Base-by-base conservation (phyloP, 2,797 vertebrate genomes). In the Syngnathus rostellatus region DNA sequence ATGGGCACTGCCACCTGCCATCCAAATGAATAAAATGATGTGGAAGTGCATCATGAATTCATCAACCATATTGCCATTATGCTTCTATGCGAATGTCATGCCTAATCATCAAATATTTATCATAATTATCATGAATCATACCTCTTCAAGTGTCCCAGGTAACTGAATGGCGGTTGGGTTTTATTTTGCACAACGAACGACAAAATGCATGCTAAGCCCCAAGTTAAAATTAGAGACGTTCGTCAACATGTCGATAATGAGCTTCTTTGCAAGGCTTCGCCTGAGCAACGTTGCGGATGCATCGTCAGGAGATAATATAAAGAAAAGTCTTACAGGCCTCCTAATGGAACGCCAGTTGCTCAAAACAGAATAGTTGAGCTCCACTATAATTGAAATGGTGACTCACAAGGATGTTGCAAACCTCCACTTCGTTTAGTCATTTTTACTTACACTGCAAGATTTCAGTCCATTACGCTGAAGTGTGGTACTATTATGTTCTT, bases 1-100 rank as follows among this genome's bases (percentile, higher is more conserved):
- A 60, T 41, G 58, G 40, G 11, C 60, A 21, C 39, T 14, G 40
- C 40, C 60, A 62, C 60, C 60, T 62, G 60, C 40, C 60, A 45
- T 14, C 37, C 16, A 43, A 61, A 43, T 61, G n/a, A 57, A 38
- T 37, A 16, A 31, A 31, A 57, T 57, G 55, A 37, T 57, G 25
- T 57, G 14, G 8, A 5, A 11, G 39, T 41, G 39, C n/a, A 37
- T 61, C 59, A 43, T 61, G 59, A 61, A 61, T 61, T 21, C 59
- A 21, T 21, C 41, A 61, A 41, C 6, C 40, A 40, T 23, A 41
- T 21, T 21, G 19, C 19, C 39, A 60, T 19, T 40, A 21, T 21
- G 10, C 39, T 43, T 40, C n/a, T 41, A 21, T 10, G 39, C 59
- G 6, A 31, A 39, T 43, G 2, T 12, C 19, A 25, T 12, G 11